A percentile compares a stretch with the other conserved stretches of the same genome.
Evolutionary conservation across 1,140 invertebrate genomes (phyloP).

Genomic region (Leptinotarsa defecta): DNA sequence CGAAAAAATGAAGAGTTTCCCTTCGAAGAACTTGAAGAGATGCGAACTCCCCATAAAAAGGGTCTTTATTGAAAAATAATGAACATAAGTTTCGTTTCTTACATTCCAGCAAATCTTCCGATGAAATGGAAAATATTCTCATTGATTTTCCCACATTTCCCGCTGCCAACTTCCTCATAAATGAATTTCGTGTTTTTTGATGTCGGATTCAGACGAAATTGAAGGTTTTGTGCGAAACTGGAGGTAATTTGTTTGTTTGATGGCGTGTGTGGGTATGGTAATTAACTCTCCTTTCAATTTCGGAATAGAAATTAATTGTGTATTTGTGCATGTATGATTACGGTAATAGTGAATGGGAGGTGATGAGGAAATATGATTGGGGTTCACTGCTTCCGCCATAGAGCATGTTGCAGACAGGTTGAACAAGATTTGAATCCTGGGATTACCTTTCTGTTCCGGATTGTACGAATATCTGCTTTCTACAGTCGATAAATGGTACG

Average conservation of each 20-base stretch:
- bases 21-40: background rate
- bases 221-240: constrained; percentile 15
- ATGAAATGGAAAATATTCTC: background rate
- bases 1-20: background rate
- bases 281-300: constrained; percentile 18
- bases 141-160: background rate
- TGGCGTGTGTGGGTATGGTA: constrained; percentile 11
- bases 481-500: too few relatives aligned
- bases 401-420: too few relatives aligned
- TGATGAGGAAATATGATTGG: background rate
- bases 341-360: background rate
- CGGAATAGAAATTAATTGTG: background rate
- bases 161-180: background rate
- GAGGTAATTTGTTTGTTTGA: constrained; percentile 18
- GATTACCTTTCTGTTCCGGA: too few relatives aligned
- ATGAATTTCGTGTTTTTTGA: background rate
- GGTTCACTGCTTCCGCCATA: background rate
- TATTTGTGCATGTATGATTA: constrained; percentile 1
- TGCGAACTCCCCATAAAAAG: background rate
- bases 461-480: too few relatives aligned
- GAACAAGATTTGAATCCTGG: too few relatives aligned
- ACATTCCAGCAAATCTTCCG: background rate
- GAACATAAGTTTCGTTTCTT: constrained; percentile 5
- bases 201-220: constrained; percentile 9
- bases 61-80: background rate